phyloP scores from a whole-genome alignment of 2,888 invertebrate genomes.

The Anoncus sp. region DNA sequence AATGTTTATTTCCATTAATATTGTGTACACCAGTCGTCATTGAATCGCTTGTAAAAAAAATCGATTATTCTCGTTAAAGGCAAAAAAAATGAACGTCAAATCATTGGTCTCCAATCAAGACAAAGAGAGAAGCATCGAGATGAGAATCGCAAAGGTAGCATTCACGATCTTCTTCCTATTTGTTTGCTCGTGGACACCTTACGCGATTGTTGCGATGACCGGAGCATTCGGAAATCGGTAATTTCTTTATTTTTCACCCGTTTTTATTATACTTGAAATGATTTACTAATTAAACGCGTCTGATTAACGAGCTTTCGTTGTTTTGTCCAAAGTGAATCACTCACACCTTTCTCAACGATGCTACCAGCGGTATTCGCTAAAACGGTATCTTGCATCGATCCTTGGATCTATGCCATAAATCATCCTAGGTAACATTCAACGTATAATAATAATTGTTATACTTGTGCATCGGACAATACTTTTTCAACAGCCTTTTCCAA shows the following conservation, averaged over 20 bases:
- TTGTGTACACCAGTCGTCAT: background rate
- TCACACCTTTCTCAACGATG: conserved; percentile 88
- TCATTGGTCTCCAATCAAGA: conserved; percentile 90
- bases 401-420: conserved; percentile 95
- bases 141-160: conserved; percentile 94
- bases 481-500: background rate
- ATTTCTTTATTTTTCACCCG: conserved; percentile 7
- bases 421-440: conserved; percentile 89
- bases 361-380: conserved; percentile 95
- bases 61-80: conserved; percentile 81
- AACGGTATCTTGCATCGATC: conserved; percentile 95
- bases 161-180: conserved; percentile 94
- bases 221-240: conserved; percentile 91
- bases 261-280: background rate
- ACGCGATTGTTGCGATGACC: conserved; percentile 92
- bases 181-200: conserved; percentile 96
- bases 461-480: background rate
- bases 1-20: background rate
- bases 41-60: background rate
- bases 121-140: conserved; percentile 90
- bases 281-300: background rate
- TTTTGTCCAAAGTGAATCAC: conserved; percentile 77
- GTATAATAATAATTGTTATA: background rate
- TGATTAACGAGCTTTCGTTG: background rate
- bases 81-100: conserved; percentile 96